phyloP scores from a whole-genome alignment of 2,113 vertebrate species.

The Elephantulus edwardii region DNA sequence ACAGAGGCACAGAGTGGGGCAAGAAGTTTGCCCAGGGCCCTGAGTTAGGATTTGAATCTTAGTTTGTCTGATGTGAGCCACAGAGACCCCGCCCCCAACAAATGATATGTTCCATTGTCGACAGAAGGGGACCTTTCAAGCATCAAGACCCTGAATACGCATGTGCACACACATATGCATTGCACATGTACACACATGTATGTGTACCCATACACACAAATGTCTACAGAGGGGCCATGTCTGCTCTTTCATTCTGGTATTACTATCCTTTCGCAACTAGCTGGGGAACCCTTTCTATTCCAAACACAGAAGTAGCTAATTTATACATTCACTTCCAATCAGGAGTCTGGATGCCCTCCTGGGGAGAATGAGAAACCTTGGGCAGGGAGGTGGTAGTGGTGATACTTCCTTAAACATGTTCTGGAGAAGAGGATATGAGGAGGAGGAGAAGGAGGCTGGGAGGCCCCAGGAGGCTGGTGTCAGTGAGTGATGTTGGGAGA shows the following conservation, averaged over 20 bases:
- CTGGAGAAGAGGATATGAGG: too few species aligned
- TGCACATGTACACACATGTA: not conserved
- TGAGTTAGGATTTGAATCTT: not conserved
- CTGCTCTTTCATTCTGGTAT: too few species aligned
- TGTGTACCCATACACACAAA: too few species aligned
- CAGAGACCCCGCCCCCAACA: not conserved
- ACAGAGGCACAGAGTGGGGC: not conserved
- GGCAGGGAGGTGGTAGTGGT: not conserved
- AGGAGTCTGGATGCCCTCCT: not conserved
- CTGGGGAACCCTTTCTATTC: not conserved
- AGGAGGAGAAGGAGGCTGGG: not conserved
- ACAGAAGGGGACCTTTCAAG: too few species aligned
- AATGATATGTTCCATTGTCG: too few species aligned
- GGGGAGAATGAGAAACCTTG: not conserved
- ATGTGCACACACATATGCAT: not conserved
- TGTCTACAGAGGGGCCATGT: not conserved
- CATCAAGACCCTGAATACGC: not conserved
- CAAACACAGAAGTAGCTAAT: rapidly evolving
- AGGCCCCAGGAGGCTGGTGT: not conserved
- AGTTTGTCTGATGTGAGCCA: not conserved
- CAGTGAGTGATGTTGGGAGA: too few species aligned
- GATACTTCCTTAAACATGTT: not conserved
- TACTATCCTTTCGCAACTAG: not conserved
- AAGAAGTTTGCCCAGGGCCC: not conserved
- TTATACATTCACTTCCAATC: not conserved